These are phyloP conservation scores for Geopemphigus sp. DNA, from an alignment of 1,140 invertebrate species.

Conservation along the genomic window DNA sequence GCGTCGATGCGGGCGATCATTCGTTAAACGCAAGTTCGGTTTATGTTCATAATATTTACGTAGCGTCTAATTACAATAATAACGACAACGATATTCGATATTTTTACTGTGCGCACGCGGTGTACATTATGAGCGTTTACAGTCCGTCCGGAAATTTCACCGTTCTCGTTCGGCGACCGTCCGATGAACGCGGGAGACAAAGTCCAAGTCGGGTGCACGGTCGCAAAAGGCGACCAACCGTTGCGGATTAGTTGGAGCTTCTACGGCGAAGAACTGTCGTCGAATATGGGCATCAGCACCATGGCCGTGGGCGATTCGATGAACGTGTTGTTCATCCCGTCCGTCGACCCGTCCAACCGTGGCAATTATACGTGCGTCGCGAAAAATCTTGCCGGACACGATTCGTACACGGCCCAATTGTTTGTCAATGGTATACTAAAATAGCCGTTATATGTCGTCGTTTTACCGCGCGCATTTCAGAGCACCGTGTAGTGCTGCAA, in stretches of 20 bases:
- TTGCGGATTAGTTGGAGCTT: slow-evolving; percentile 69
- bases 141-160: slow-evolving; percentile 64
- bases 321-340: slow-evolving; percentile 74
- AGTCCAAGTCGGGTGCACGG: slow-evolving; percentile 61
- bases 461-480: too few relatives aligned
- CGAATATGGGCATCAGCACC: slow-evolving; percentile 62
- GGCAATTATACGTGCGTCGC: slow-evolving; percentile 74
- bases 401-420: slow-evolving; percentile 63
- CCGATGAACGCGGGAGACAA: slow-evolving; percentile 65
- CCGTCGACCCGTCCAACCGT: slow-evolving; percentile 70
- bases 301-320: slow-evolving; percentile 67
- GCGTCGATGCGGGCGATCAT: too few relatives aligned
- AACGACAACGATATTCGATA: too few relatives aligned
- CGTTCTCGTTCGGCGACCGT: slow-evolving; percentile 65
- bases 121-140: slow-evolving; percentile 54
- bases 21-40: too few relatives aligned
- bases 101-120: too few relatives aligned
- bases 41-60: slow-evolving; percentile 10
- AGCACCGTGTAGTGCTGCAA: background rate
- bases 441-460: too few relatives aligned
- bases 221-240: slow-evolving; percentile 69
- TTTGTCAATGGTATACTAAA: slow-evolving; percentile 63
- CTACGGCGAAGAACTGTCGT: slow-evolving; percentile 60
- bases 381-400: slow-evolving; percentile 64
- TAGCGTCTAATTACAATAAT: background rate